Conservation (phyloP, 1,140 invertebrate species). For the Spodoptera litura region DNA sequence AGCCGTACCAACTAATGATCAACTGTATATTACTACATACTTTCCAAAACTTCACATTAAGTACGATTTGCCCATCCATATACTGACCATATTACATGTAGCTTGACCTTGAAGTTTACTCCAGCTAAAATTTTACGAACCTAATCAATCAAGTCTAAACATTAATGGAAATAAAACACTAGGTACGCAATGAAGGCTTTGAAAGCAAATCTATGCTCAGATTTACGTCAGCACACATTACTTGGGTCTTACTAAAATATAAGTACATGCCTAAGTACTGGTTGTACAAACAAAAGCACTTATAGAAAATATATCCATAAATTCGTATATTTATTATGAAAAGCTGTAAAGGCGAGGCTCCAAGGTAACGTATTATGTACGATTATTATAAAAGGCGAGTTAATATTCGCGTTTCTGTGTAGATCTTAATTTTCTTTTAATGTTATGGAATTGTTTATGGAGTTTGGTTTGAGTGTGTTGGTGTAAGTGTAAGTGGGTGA, state of each 20-base stretch:
- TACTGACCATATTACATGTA: too few relatives aligned
- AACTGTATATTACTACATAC: too few relatives aligned
- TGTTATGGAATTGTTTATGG: constrained; percentile 6
- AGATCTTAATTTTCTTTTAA: constrained; percentile 12
- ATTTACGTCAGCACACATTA: background rate
- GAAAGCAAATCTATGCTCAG: background rate
- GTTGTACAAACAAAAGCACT: constrained; percentile 16
- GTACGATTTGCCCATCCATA: too few relatives aligned
- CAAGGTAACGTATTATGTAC: constrained; percentile 11
- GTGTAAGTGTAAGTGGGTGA: too few relatives aligned
- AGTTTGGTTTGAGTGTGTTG: background rate
- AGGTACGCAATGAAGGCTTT: too few relatives aligned
- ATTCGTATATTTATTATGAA: constrained; percentile 22
- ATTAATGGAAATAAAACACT: too few relatives aligned
- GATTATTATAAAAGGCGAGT: constrained; percentile 7
- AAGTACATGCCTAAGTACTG: background rate
- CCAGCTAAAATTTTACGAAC: too few relatives aligned
- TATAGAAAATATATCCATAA: constrained; percentile 25
- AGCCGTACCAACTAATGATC: too few relatives aligned
- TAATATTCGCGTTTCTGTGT: constrained; percentile 9
- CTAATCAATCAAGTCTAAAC: too few relatives aligned
- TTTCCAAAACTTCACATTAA: too few relatives aligned
- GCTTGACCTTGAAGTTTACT: too few relatives aligned
- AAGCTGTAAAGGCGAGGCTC: constrained; percentile 10
- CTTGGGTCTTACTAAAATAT: background rate